Conservation (phyloP, 2,888 invertebrate genomes). For the Halocaridina rubra region DNA sequence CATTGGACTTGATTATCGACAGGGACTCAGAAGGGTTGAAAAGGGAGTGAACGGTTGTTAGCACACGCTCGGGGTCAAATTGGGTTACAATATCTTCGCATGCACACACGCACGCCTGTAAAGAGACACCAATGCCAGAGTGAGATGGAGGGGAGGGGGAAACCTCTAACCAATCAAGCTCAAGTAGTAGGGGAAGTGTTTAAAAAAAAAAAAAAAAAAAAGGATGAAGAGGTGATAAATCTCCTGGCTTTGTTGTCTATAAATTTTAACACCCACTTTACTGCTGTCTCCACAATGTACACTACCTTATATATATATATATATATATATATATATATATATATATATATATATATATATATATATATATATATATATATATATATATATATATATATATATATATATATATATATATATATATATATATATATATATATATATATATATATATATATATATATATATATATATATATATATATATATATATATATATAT, state of each 20-base stretch:
- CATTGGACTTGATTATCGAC: constrained; percentile 49
- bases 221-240: background rate
- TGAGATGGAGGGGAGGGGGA: constrained; percentile 34
- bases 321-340: too few relatives aligned
- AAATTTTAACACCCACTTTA: background rate
- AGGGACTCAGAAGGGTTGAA: constrained; percentile 57
- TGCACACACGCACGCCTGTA: constrained; percentile 61
- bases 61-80: constrained; percentile 58
- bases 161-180: constrained; percentile 30
- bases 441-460: too few relatives aligned
- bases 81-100: constrained; percentile 62
- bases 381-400: too few relatives aligned
- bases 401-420: too few relatives aligned
- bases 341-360: too few relatives aligned
- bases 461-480: too few relatives aligned
- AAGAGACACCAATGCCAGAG: constrained; percentile 48
- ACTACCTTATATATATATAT: too few relatives aligned
- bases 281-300: background rate
- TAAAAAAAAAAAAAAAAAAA: too few relatives aligned
- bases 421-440: too few relatives aligned
- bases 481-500: too few relatives aligned
- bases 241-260: background rate
- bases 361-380: too few relatives aligned
- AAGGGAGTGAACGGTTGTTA: constrained; percentile 59
- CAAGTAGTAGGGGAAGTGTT: constrained; percentile 36